Base-by-base conservation (phyloP, 2,797 vertebrate species). In the Falco peregrinus region DNA sequence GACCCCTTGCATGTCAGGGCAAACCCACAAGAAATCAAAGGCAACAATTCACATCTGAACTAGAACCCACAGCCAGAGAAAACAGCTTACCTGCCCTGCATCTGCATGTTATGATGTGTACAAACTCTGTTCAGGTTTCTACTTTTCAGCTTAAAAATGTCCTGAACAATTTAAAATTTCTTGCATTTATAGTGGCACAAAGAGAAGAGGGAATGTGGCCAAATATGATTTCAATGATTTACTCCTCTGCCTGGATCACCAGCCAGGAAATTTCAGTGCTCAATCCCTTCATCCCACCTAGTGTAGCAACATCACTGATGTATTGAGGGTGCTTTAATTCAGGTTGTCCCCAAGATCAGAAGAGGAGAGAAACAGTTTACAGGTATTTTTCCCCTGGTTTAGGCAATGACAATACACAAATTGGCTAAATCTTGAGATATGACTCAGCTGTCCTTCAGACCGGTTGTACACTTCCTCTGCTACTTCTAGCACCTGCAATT, bases 71-170 rank as follows among this genome's bases (percentile, higher is more conserved):
- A 64, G 35, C 13, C 18, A 67, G 48, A 25, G 2, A 29, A 57
- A 88, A 41, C 1, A 25, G 11, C 24, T 63, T 89, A 63, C 8
- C 4, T 37, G 12, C 10, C 3, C 6, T 76, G 0, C n/a, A 28
- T 74, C 50, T 83, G 21, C 11, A 26, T 17, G 5, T 29, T 74
- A 25, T 10, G 19, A 2, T 20, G 6, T 19, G 18, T 54, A 35
- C 24, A 85, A 83, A 71, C 9, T 0, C 0, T 29, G 8, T 15
- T 56, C 43, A 18, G 0, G 0, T 50, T 78, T 89, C 18, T 65
- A 3, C 20, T 43, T 54, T 65, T 39, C 11, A 12, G 16, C 31
- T 67, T 64, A 45, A 69, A 73, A 75, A 54, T 50, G 50, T 78
- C 35, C 37, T 50, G 10, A 18, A 0, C 3, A 7, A 10, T 35